Base-by-base conservation (phyloP, 2,888 invertebrate genomes). In the Nymphalis urticae region DNA sequence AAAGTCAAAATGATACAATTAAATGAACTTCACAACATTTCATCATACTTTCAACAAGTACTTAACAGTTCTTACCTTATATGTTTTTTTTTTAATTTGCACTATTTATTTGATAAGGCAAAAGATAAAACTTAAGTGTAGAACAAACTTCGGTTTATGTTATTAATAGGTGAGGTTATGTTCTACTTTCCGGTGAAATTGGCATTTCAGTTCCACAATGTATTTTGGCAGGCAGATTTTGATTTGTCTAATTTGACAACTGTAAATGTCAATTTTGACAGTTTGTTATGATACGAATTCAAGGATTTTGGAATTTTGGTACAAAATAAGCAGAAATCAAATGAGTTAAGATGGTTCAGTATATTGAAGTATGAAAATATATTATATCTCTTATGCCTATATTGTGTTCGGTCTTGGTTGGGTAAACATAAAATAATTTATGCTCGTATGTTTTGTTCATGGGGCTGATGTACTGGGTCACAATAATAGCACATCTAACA, bases 1-100 rank as follows among this genome's bases (percentile, higher is more conserved):
- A 53, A 16, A 51, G 53, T 63, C 17, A 32, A 21, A 54, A 53
- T 9, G 53, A 53, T 63, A 53, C 10, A 42, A 42, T 10, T 42
- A 53, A 42, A 42, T 42, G 8, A 42, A 54, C 36, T 63, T 47
- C 19, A 54, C 47, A 17, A 64, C 27, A 48, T 62, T 50, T 50
- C 50, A 62, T 62, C 62, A 62, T 32, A 13, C 19, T n/a, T 19
- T 5, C n/a, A 19, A 16, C 16, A 27, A 24, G 17, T 53, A 42
- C 6, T 6, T 42, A 63, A 9, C 48, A 48, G 56, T 19, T 21
- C 19, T 54, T 54, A 54, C 54, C 54, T 64, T 64, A 56, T 48
- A 48, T 54, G 42, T 27, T 54, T 13, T 42, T 42, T 32, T 24
- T 9, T 8, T 47, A 56, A 47, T 48, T 50, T 8, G n/a, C 50